Conservation (phyloP, 2,113 vertebrate species). For the Daboia siamensis region DNA sequence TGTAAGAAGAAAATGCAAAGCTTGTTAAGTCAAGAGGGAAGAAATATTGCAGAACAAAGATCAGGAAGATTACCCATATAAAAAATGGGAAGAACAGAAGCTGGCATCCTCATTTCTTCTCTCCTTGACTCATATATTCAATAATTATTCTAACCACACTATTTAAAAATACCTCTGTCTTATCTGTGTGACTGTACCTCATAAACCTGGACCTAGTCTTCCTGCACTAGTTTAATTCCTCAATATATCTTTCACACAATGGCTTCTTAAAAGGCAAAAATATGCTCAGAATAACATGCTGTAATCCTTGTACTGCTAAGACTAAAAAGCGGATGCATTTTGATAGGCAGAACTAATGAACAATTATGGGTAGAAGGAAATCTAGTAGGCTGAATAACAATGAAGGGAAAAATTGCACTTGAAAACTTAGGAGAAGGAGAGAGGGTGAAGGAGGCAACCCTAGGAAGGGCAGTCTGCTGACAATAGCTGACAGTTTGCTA, state of each 20-base stretch:
- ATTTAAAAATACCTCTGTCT: not conserved
- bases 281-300: constrained; percentile 20
- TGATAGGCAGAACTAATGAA: constrained; percentile 55
- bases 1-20: not conserved
- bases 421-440: constrained; percentile 1
- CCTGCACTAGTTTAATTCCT: not conserved
- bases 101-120: not conserved
- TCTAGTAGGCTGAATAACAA: constrained; percentile 49
- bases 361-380: constrained; percentile 44
- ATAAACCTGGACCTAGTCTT: constrained; percentile 22
- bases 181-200: not conserved
- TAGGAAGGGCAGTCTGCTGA: constrained; percentile 35
- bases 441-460: not conserved
- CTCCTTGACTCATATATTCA: not conserved
- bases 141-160: not conserved
- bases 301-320: constrained; percentile 46
- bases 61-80: not conserved
- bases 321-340: constrained; percentile 39
- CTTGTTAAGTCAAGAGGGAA: not conserved
- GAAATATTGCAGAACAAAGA: not conserved
- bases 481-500: constrained; percentile 5
- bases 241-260: not conserved
- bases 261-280: constrained; percentile 36
- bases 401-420: constrained; percentile 41
- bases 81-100: not conserved